Evolutionary conservation across 2,797 vertebrate species (phyloP).

Genomic region (Thalassophryne amazonica): DNA sequence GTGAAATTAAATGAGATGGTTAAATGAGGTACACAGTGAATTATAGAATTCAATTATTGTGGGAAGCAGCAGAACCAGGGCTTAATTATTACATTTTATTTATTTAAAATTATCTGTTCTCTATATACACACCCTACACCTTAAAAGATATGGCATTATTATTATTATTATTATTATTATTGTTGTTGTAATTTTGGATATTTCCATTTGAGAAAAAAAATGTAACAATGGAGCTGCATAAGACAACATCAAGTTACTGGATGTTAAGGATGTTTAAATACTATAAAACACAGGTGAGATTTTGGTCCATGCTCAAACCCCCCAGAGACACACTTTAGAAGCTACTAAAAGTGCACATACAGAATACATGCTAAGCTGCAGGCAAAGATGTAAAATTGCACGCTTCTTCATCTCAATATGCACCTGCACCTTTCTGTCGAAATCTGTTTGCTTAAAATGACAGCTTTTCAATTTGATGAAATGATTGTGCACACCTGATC

Average conservation of each 20-base stretch:
- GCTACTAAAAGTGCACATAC: not conserved
- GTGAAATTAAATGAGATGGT: slow-evolving; percentile 26
- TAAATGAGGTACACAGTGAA: no score
- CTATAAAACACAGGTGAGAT: not conserved
- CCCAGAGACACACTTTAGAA: slow-evolving; percentile 5
- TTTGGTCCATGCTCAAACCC: not conserved
- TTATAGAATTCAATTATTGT: no score
- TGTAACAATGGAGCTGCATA: not conserved
- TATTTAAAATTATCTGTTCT: not conserved
- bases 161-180: no score
- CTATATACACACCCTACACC: not conserved
- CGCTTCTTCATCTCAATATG: slow-evolving; percentile 45
- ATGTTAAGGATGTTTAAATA: not conserved
- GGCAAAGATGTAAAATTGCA: slow-evolving; percentile 28
- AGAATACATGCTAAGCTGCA: slow-evolving; percentile 2
- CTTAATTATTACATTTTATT: no score
- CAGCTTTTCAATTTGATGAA: slow-evolving; percentile 62
- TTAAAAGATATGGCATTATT: no score
- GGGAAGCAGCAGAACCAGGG: slow-evolving; percentile 23
- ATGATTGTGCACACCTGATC: slow-evolving; percentile 69
- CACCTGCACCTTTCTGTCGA: slow-evolving; percentile 67
- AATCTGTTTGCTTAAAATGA: slow-evolving; percentile 53
- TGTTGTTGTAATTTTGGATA: not conserved
- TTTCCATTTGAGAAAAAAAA: not conserved
- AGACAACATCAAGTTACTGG: not conserved